These are phyloP conservation scores for Diogma glabrata DNA, from an alignment of 2,888 invertebrate species.

Conservation along the genomic window DNA sequence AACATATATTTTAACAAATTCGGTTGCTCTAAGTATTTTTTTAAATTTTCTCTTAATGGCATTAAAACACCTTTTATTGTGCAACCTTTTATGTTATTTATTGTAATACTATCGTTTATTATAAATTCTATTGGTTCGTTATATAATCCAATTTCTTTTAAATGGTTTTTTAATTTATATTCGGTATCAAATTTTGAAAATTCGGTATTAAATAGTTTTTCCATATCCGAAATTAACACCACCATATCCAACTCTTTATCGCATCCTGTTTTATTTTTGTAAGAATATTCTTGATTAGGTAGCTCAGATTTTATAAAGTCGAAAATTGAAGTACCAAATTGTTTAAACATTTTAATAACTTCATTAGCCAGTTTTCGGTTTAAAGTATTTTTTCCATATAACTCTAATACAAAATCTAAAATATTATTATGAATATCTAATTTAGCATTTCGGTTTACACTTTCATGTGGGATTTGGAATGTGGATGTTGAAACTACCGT, in stretches of 20 bases:
- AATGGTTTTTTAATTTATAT: slow-evolving; percentile 10
- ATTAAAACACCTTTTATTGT: background rate
- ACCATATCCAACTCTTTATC: no score
- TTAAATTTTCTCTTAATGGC: slow-evolving; percentile 9
- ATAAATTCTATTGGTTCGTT: slow-evolving; percentile 8
- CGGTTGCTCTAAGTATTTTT: slow-evolving; percentile 1
- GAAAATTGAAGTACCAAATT: background rate
- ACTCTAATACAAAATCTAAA: slow-evolving; percentile 1
- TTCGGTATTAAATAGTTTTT: no score
- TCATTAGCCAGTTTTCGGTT: background rate
- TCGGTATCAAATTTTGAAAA: no score
- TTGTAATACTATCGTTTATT: slow-evolving; percentile 3
- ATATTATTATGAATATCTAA: no score
- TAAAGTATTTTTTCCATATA: background rate
- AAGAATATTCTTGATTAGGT: no score
- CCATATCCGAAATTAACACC: no score
- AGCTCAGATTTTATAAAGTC: no score
- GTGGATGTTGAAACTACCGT: background rate
- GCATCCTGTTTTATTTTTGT: background rate
- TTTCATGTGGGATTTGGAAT: no score
- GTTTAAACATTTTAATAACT: slow-evolving; percentile 1
- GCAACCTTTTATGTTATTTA: background rate
- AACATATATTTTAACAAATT: slow-evolving; percentile 1
- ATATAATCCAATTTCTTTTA: background rate
- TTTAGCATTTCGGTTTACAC: background rate